Evolutionary conservation across 2,113 vertebrate species (phyloP).

Genomic region (Syrmaticus mikado): DNA sequence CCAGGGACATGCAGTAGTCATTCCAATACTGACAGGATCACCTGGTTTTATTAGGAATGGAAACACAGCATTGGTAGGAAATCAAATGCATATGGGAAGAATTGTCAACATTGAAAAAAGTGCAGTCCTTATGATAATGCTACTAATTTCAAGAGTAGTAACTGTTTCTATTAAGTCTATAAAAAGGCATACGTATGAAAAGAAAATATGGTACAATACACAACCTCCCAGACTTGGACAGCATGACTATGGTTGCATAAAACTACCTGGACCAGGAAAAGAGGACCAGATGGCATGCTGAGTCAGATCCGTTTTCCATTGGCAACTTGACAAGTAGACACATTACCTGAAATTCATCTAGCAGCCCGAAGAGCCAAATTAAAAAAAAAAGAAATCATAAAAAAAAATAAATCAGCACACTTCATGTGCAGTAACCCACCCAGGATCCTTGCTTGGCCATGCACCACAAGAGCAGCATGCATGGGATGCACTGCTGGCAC

Average conservation of each 20-base stretch:
- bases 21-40: not conserved
- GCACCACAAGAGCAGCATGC: rapidly evolving
- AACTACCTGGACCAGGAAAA: not conserved
- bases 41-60: not conserved
- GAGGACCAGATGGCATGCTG: not conserved
- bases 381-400: not conserved
- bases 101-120: not conserved
- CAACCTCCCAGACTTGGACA: not conserved
- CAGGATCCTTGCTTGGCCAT: not conserved
- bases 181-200: not conserved
- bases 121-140: not conserved
- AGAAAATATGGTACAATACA: not conserved
- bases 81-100: not conserved
- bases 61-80: conserved; percentile 1
- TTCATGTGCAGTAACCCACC: rapidly evolving
- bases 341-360: not conserved
- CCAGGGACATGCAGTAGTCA: not conserved
- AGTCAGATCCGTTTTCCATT: not conserved
- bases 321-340: not conserved
- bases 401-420: not conserved
- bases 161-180: not conserved
- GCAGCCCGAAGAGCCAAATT: not conserved
- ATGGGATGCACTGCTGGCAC: rapidly evolving
- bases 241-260: not conserved
- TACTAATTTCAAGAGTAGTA: not conserved